Percentiles rank a stretch among this genome's conserved stretches.
These are phyloP conservation scores for Lepidostoma basale DNA, from an alignment of 1,140 invertebrate genomes.

Conservation along the genomic window DNA sequence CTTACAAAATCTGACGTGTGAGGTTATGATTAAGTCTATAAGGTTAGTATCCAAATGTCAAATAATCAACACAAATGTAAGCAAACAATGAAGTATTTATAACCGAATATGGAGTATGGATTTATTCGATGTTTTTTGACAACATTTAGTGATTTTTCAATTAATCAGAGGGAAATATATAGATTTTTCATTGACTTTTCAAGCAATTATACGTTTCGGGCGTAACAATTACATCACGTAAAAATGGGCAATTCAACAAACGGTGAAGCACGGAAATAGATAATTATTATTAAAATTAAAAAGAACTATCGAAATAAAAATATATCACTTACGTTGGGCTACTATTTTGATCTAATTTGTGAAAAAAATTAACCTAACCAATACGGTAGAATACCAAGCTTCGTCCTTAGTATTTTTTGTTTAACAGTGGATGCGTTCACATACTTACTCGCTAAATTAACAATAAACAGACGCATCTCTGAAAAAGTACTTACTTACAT, in stretches of 20 bases:
- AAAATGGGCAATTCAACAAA: constrained; percentile 4
- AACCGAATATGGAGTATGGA: background rate
- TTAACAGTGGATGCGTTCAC: constrained; percentile 32
- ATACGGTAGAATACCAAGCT: constrained; percentile 36
- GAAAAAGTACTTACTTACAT: background rate
- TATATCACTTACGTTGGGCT: constrained; percentile 30
- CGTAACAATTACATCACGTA: constrained; percentile 40
- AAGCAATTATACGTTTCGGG: constrained; percentile 38
- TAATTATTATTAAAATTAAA: background rate
- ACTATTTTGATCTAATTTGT: constrained; percentile 30
- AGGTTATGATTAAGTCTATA: constrained; percentile 55
- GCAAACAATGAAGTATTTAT: constrained; percentile 27
- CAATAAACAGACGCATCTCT: constrained; percentile 18
- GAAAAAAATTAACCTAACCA: constrained; percentile 40
- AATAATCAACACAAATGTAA: constrained; percentile 28
- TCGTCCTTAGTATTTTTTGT: constrained; percentile 37
- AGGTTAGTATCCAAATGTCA: constrained; percentile 50
- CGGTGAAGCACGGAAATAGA: background rate
- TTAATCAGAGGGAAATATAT: background rate
- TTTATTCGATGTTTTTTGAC: background rate
- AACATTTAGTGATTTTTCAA: background rate
- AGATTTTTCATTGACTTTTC: constrained; percentile 23
- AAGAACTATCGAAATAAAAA: constrained; percentile 16
- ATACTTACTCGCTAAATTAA: constrained; percentile 2
- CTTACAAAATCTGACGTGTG: constrained; percentile 52